Conservation (phyloP, 1,140 invertebrate genomes). For the Hycleus phaleratus region DNA sequence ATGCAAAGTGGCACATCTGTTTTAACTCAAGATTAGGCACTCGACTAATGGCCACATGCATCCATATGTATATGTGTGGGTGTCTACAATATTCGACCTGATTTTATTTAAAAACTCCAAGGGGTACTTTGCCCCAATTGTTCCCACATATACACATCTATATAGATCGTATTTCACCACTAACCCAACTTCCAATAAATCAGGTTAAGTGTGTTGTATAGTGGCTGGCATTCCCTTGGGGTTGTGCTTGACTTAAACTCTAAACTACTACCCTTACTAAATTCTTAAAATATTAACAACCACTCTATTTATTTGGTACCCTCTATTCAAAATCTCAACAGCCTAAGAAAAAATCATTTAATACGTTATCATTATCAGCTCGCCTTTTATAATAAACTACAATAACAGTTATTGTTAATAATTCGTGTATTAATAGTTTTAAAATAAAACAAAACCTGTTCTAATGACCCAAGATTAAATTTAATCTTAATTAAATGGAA, state of each 20-base stretch:
- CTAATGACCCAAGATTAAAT: constrained; percentile 2
- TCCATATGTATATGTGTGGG: constrained; percentile 25
- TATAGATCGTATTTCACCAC: constrained; percentile 29
- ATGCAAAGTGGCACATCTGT: constrained; percentile 25
- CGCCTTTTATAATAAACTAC: no score
- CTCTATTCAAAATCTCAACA: no score
- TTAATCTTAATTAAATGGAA: neutral
- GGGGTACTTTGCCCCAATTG: neutral
- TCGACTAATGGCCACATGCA: constrained; percentile 21
- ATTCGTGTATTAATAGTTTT: no score
- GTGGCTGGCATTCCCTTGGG: no score
- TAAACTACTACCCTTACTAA: no score
- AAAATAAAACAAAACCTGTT: no score
- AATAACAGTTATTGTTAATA: no score
- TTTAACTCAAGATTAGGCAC: constrained; percentile 25
- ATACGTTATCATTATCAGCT: no score
- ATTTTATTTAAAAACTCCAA: constrained; percentile 12
- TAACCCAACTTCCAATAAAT: constrained; percentile 32
- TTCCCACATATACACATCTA: constrained; percentile 22
- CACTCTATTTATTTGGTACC: no score
- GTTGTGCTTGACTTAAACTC: no score
- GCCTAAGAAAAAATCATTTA: no score
- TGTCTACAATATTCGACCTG: constrained; percentile 21
- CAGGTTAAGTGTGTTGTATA: constrained; percentile 22
- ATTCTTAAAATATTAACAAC: no score